Evolutionary conservation across 2,888 invertebrate genomes (phyloP), one percentile per base, ranked within the genome.

Genomic region (Melipona beecheii): DNA sequence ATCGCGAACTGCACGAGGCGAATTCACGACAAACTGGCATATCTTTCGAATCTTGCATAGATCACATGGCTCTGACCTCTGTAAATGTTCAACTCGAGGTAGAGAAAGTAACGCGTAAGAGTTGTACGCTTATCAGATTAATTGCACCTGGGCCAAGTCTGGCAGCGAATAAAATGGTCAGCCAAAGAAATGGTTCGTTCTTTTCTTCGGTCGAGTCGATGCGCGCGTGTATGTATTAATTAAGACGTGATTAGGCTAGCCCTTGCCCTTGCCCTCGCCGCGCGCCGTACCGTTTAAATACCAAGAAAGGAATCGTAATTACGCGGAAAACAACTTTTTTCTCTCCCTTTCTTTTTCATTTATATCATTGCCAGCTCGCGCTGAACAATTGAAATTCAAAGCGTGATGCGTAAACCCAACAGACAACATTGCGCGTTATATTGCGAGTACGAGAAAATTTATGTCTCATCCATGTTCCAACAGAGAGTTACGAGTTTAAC

Each of bases 61-160:
- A 93, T 93, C 92, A 92, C 92, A 92, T 93, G 92, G 89, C 90
- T 90, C 82, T 91, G 92, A 93, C 92, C 92, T 91, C 91, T 90
- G 91, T 91, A 91, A 93, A 92, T 88, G 92, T 92, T 90, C 78
- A 82, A 64, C 86, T 77, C 81, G 86, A 43, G 43, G 82, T 86
- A 81, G 90, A 89, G 91, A 92, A 92, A 91, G 92, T 91, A 90
- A 92, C 88, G 87, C 83, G 73, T 76, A 80, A 88, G 78, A 78
- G 85, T 78, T 87, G 85, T 79, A 74, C 73, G 83, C 87, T 90
- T 91, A 90, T 90, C 91, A 89, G 90, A 90, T 89, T 88, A 86
- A 88, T 89, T 87, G 85, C 83, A 83, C 27, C 49, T 56, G 21
- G 56, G 56, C 17, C 60, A 56, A 24, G 50, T n/a, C 58, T 72